Conservation (phyloP, 2,113 vertebrate genomes). For the Muntiacus muntjak region DNA sequence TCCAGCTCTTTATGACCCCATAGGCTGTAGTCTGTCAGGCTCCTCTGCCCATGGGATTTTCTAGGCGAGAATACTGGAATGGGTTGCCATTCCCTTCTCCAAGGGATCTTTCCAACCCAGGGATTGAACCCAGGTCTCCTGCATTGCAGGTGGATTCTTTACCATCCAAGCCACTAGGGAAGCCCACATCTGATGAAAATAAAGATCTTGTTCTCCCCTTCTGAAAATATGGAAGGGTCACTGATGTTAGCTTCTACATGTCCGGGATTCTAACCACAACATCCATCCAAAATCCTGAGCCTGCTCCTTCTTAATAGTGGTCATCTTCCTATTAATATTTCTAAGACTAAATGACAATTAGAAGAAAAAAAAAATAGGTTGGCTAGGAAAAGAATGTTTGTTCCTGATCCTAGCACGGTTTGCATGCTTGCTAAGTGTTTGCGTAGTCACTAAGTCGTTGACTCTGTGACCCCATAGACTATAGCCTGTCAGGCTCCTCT, state of each 20-base stretch:
- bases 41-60: not conserved
- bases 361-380: not conserved
- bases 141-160: not conserved
- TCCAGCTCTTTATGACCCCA: not conserved
- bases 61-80: not conserved
- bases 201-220: not conserved
- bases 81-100: not conserved
- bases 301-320: not conserved
- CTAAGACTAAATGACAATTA: not conserved
- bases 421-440: not conserved
- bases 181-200: not conserved
- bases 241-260: fast-evolving
- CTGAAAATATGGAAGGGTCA: not conserved
- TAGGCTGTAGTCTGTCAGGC: not conserved
- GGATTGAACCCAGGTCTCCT: not conserved
- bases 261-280: not conserved
- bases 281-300: not conserved
- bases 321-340: not conserved
- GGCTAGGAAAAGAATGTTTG: not conserved
- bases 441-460: not conserved
- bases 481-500: not conserved
- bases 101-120: not conserved
- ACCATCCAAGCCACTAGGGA: not conserved
- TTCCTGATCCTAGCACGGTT: not conserved
- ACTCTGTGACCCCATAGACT: not conserved